Conservation (phyloP, 2,113 vertebrate genomes). For the Hemicordylus capensis region DNA sequence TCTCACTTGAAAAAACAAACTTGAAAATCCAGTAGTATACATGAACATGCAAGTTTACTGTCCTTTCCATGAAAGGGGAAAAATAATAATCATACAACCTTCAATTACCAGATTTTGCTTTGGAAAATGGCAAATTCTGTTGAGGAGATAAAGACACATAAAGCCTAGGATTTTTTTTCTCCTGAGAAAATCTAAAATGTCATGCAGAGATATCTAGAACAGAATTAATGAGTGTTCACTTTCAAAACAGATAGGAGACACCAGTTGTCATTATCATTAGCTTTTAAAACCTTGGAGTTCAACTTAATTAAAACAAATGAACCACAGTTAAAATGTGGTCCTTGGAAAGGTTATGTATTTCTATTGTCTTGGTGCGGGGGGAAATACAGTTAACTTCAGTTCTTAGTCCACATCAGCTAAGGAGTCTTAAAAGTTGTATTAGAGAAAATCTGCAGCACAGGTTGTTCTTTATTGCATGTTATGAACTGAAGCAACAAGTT, state of each 20-base stretch:
- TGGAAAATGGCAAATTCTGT: not conserved
- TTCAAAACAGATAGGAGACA: not conserved
- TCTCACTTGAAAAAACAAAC: not conserved
- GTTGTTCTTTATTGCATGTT: not conserved
- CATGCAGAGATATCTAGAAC: conserved; percentile 6
- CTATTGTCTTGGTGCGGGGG: not conserved
- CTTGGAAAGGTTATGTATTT: not conserved
- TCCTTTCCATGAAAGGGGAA: not conserved
- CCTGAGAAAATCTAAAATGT: not conserved
- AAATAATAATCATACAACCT: not conserved
- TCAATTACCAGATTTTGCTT: not conserved
- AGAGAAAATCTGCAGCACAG: not conserved
- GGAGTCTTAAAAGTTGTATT: not conserved
- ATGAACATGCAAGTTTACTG: not conserved
- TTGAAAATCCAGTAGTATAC: not conserved
- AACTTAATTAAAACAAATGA: conserved; percentile 7
- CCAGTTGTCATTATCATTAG: not conserved
- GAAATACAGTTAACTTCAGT: not conserved
- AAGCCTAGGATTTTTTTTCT: not conserved
- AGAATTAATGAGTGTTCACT: not conserved
- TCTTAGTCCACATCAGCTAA: not conserved
- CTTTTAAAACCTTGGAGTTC: not conserved
- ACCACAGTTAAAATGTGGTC: conserved; percentile 7
- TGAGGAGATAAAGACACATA: not conserved
- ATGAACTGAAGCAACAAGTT: not conserved